Conservation (phyloP, 2,113 vertebrate species). For the Lipotes vexillifer region DNA sequence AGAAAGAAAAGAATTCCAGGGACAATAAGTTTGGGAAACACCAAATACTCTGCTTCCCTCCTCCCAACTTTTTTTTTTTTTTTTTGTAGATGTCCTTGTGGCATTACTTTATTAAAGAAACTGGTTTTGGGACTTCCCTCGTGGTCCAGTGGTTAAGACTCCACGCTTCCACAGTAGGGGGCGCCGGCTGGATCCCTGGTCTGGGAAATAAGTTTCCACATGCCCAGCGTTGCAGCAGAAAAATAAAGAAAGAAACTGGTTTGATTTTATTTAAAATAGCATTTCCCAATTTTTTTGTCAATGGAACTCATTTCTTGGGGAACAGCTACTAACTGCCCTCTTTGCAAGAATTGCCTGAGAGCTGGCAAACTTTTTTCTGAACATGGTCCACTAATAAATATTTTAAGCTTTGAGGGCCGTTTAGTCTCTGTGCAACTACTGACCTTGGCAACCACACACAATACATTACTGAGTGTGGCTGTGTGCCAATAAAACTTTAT, state of each 20-base stretch:
- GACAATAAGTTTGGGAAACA: not conserved
- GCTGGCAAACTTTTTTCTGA: not conserved
- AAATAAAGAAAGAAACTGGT: not conserved
- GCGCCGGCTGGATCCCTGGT: too few relatives aligned
- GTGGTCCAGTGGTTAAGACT: too few relatives aligned
- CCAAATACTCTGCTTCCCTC: not conserved
- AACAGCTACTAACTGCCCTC: not conserved
- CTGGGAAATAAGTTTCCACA: too few relatives aligned
- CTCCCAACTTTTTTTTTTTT: not conserved
- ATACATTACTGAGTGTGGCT: not conserved
- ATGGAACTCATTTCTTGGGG: not conserved
- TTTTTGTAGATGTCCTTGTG: not conserved
- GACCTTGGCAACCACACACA: not conserved
- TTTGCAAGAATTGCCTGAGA: not conserved
- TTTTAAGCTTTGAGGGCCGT: not conserved
- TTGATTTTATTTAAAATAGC: slow-evolving; percentile 13
- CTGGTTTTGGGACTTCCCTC: too few relatives aligned
- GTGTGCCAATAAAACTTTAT: not conserved
- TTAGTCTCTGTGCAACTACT: not conserved
- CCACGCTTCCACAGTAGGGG: too few relatives aligned
- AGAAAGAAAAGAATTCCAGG: not conserved
- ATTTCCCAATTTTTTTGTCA: not conserved
- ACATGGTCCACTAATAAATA: not conserved
- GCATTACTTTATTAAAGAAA: not conserved
- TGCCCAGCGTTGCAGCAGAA: too few relatives aligned